Evolutionary conservation across 1,140 invertebrate species (phyloP).

Genomic region (Carposina sasakii): DNA sequence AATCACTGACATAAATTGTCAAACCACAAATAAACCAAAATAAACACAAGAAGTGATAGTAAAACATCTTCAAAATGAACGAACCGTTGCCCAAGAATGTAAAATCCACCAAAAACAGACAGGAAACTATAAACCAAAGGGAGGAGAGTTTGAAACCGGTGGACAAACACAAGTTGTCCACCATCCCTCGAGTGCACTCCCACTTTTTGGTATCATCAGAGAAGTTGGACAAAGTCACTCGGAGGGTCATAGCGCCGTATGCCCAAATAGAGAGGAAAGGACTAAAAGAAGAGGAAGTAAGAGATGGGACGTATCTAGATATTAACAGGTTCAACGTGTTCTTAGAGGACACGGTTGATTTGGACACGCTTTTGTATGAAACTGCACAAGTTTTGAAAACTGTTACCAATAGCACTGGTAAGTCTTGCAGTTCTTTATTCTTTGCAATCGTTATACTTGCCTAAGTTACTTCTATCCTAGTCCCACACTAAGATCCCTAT

Average conservation of each 20-base stretch:
- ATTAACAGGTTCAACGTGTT: slow-evolving; percentile 63
- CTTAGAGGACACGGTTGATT: slow-evolving; percentile 68
- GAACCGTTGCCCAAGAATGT: slow-evolving; percentile 31
- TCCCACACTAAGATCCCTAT: too few relatives aligned
- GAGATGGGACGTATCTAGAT: slow-evolving; percentile 46
- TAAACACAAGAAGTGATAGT: too few relatives aligned
- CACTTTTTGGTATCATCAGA: slow-evolving; percentile 60
- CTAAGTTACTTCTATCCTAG: too few relatives aligned
- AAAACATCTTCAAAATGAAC: slow-evolving; percentile 26
- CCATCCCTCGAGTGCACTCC: slow-evolving; percentile 40
- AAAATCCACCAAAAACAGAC: slow-evolving; percentile 43
- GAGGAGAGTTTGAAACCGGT: slow-evolving; percentile 20
- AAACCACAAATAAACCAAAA: too few relatives aligned
- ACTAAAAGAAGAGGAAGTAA: slow-evolving; percentile 42
- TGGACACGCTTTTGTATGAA: slow-evolving; percentile 69
- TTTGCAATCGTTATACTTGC: too few relatives aligned
- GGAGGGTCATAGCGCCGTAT: slow-evolving; percentile 71
- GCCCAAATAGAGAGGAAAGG: slow-evolving; percentile 67
- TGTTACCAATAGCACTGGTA: slow-evolving; percentile 68
- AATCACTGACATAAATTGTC: slow-evolving; percentile 8
- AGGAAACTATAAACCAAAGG: slow-evolving; percentile 35
- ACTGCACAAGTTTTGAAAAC: slow-evolving; percentile 71
- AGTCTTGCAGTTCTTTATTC: too few relatives aligned
- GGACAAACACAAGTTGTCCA: slow-evolving; percentile 2
- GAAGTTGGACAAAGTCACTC: slow-evolving; percentile 63